Conservation (phyloP, 1,140 invertebrate genomes). For the Drosophila quadrilineata region DNA sequence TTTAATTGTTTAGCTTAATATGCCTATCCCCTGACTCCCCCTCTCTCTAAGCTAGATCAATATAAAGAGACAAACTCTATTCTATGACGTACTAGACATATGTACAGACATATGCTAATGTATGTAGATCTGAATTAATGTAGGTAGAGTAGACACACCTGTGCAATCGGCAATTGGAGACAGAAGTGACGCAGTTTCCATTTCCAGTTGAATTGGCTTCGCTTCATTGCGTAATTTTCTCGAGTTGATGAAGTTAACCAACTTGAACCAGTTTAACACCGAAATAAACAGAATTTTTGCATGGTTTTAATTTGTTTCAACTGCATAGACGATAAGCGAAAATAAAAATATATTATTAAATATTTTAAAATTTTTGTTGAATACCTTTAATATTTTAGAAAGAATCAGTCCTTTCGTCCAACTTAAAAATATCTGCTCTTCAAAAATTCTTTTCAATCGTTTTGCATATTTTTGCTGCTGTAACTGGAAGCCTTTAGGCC, state of each 20-base stretch:
- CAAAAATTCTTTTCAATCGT: background rate
- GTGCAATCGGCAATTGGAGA: constrained; percentile 55
- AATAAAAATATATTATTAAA: too few species aligned
- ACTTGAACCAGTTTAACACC: constrained; percentile 32
- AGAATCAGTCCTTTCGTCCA: too few species aligned
- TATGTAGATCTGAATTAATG: constrained; percentile 1
- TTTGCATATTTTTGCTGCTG: constrained; percentile 27
- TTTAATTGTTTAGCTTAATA: constrained; percentile 51
- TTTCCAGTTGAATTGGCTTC: constrained; percentile 34
- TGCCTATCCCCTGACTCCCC: constrained; percentile 9
- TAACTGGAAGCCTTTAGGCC: too few species aligned
- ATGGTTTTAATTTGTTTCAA: background rate
- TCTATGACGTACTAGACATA: constrained; percentile 8
- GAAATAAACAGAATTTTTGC: constrained; percentile 3
- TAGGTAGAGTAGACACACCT: constrained; percentile 53
- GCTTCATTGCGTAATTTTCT: constrained; percentile 53
- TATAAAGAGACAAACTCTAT: constrained; percentile 32
- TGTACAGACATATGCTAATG: background rate
- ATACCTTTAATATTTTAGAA: too few species aligned
- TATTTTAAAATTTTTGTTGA: too few species aligned
- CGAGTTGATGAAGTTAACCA: constrained; percentile 1
- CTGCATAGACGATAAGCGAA: too few species aligned
- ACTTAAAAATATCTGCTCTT: too few species aligned
- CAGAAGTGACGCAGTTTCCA: constrained; percentile 51
- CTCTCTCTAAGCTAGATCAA: constrained; percentile 1